phyloP scores from a whole-genome alignment of 1,140 invertebrate genomes.

The Oryctes rhinoceros region DNA sequence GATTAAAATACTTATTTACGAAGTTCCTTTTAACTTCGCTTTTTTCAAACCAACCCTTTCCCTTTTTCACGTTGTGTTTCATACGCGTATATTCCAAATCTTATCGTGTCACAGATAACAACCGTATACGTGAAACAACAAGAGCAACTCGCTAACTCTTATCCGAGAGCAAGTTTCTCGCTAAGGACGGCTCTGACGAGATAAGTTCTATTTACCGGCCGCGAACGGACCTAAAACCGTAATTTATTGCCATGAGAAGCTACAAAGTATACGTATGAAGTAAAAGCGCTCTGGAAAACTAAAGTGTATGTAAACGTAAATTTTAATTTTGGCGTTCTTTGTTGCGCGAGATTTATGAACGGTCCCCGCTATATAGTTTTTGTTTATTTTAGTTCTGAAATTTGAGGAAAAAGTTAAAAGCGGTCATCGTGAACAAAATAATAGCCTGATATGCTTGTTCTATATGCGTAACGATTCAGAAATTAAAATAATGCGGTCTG shows the following conservation, averaged over 20 bases:
- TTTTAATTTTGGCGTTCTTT: not conserved
- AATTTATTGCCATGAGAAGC: slow-evolving; percentile 7
- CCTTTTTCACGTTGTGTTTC: not conserved
- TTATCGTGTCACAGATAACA: not conserved
- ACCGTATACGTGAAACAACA: too few species aligned
- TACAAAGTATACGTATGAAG: slow-evolving; percentile 6
- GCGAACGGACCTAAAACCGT: not conserved
- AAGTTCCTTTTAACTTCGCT: too few species aligned
- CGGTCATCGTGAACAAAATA: too few species aligned
- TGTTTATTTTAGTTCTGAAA: not conserved
- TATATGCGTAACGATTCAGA: too few species aligned
- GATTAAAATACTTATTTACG: too few species aligned
- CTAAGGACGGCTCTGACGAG: not conserved
- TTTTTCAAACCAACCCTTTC: too few species aligned
- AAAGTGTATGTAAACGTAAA: not conserved
- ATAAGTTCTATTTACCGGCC: slow-evolving; percentile 19
- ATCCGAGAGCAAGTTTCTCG: not conserved
- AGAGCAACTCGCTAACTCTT: not conserved
- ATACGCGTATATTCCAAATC: not conserved
- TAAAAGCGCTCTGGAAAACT: not conserved
- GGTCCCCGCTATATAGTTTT: not conserved
- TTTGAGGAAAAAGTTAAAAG: too few species aligned
- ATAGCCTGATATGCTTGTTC: too few species aligned
- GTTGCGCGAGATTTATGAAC: not conserved
- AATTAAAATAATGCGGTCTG: too few species aligned